These are phyloP conservation scores for Agapornis roseicollis DNA, from an alignment of 2,113 vertebrate species.

Conservation along the genomic window DNA sequence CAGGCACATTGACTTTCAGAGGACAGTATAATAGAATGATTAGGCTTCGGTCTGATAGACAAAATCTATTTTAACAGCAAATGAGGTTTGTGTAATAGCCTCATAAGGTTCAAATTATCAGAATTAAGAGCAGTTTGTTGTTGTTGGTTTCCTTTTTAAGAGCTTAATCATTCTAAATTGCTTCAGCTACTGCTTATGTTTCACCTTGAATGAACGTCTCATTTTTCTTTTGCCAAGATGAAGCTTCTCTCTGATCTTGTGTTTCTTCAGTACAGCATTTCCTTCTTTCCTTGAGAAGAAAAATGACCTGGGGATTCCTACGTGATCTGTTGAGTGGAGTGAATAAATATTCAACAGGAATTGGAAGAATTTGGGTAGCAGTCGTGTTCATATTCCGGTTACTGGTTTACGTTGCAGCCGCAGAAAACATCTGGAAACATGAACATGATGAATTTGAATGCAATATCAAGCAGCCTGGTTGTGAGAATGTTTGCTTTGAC, in stretches of 20 bases:
- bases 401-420: constrained; percentile 82
- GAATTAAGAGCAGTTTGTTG: not conserved
- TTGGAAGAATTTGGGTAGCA: constrained; percentile 85
- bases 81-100: not conserved
- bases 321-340: constrained; percentile 84
- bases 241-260: not conserved
- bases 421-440: constrained; percentile 88
- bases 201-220: not conserved
- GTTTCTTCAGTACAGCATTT: constrained; percentile 54
- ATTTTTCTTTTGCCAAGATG: not conserved
- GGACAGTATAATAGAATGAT: not conserved
- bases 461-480: constrained; percentile 85
- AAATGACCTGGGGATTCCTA: constrained; percentile 87
- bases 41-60: not conserved
- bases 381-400: constrained; percentile 85
- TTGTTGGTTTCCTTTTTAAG: not conserved
- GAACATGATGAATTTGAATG: constrained; percentile 87
- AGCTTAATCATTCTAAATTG: not conserved
- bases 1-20: not conserved
- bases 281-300: not conserved
- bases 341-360: constrained; percentile 86
- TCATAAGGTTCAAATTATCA: not conserved
- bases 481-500: constrained; percentile 89
- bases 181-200: not conserved
- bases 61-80: not conserved